Evolutionary conservation across 2,888 invertebrate genomes (phyloP), one percentile per base, ranked within the genome.

Genomic region (Acleris emargana): DNA sequence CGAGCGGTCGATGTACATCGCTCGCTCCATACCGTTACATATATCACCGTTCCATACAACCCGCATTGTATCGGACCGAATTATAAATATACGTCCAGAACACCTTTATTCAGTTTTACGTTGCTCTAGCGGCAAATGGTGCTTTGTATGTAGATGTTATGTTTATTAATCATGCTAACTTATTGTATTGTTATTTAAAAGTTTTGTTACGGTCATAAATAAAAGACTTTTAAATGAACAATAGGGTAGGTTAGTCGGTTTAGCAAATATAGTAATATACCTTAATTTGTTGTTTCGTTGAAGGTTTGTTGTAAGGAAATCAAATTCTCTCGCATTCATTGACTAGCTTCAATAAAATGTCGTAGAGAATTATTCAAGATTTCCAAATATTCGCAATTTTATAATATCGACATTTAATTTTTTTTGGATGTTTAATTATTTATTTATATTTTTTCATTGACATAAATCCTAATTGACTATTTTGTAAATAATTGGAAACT

Each of bases 81-180:
- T 85, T 85, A 68, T 79, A 82, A 73, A 73, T 64, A 76, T 76
- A 86, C 88, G 87, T 87, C 87, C 84, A 81, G 77, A 69, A 70
- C 67, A 68, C 71, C 62, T 64, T 63, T 73, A 70, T 64, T 52
- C 68, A 42, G 17, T 54, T 74, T 88, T 88, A 74, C 78, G 85
- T 89, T 88, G 87, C 88, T 83, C 75, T 82, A 80, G 80, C 81
- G 81, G 81, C 82, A 74, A 83, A 86, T 89, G 90, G 90, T 90
- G 90, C 90, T 91, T 82, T 82, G 71, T 81, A 79, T 78, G 74
- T 79, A 82, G 76, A 74, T 79, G 72, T 77, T 79, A 71, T 67
- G 68, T 68, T 75, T 76, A 76, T 71, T 75, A 76, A 74, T 38
- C 38, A 51, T 18, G 17, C 13, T 38, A 42, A 5, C 54, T 52